These are phyloP conservation scores for Cyclophora albipunctata DNA, from an alignment of 2,888 invertebrate genomes.

Conservation along the genomic window DNA sequence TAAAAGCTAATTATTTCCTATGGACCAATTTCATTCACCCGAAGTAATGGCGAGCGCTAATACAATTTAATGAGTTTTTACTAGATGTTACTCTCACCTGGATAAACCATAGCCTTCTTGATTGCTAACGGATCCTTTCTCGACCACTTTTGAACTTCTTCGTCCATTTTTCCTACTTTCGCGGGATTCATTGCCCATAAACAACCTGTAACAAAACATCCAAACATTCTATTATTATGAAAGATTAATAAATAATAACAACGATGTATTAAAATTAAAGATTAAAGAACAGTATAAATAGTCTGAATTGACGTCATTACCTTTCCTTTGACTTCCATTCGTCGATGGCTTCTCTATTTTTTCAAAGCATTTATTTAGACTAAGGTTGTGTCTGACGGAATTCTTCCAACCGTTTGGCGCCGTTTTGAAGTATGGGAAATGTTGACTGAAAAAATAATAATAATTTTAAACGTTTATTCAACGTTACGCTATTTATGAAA, in stretches of 20 bases:
- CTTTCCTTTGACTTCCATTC: constrained; percentile 89
- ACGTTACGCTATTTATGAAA: neutral
- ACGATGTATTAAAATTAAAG: constrained; percentile 2
- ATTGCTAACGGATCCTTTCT: constrained; percentile 95
- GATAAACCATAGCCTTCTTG: constrained; percentile 94
- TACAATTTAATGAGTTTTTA: too few relatives aligned
- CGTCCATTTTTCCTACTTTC: constrained; percentile 97
- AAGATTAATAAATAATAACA: neutral
- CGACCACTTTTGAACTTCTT: constrained; percentile 98
- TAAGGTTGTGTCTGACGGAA: constrained; percentile 97
- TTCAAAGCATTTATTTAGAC: constrained; percentile 98
- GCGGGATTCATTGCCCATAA: constrained; percentile 98
- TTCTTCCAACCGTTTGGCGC: constrained; percentile 99
- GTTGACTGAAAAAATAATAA: constrained; percentile 81
- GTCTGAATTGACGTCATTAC: constrained; percentile 28
- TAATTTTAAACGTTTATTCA: constrained; percentile 11
- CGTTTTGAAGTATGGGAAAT: constrained; percentile 98
- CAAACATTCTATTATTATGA: constrained; percentile 1
- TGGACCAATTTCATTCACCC: too few relatives aligned
- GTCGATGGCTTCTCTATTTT: constrained; percentile 97
- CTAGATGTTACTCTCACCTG: constrained; percentile 70
- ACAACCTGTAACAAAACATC: constrained; percentile 74
- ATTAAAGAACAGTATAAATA: neutral
- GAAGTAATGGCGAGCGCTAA: too few relatives aligned
- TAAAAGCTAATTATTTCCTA: too few relatives aligned